Evolutionary conservation across 2,113 vertebrate genomes (phyloP).

Genomic region (Chrysemys picta): DNA sequence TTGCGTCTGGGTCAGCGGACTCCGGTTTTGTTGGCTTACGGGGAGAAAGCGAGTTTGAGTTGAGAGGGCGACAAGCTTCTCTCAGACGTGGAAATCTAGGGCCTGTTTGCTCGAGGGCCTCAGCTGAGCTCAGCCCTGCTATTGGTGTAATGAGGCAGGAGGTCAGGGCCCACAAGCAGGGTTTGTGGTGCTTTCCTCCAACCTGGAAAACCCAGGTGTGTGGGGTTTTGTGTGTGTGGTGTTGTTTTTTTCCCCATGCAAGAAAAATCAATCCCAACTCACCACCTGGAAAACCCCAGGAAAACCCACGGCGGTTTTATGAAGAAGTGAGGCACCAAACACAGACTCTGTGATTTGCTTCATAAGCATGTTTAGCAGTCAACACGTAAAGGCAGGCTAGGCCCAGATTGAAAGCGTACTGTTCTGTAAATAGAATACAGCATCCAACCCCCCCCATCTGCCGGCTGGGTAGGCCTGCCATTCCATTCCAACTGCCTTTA

Average conservation of each 20-base stretch:
- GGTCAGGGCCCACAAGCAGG: neutral
- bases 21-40: neutral
- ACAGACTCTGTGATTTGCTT: neutral
- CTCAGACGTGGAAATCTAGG: neutral
- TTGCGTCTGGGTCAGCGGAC: neutral
- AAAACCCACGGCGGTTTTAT: neutral
- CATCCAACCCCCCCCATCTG: accelerated
- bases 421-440: neutral
- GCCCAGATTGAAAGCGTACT: neutral
- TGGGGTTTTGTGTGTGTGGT: neutral
- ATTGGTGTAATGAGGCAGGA: neutral
- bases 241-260: neutral
- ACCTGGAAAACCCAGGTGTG: neutral
- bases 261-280: neutral
- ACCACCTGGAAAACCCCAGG: neutral
- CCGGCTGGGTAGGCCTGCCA: neutral
- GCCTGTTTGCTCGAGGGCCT: neutral
- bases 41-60: neutral
- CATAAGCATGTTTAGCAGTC: neutral
- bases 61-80: neutral
- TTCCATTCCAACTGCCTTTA: neutral
- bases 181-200: neutral
- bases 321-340: neutral
- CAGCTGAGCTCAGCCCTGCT: neutral
- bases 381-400: neutral